These are phyloP conservation scores for Synchiropus splendidus DNA, from an alignment of 2,113 vertebrate species.

Conservation along the genomic window DNA sequence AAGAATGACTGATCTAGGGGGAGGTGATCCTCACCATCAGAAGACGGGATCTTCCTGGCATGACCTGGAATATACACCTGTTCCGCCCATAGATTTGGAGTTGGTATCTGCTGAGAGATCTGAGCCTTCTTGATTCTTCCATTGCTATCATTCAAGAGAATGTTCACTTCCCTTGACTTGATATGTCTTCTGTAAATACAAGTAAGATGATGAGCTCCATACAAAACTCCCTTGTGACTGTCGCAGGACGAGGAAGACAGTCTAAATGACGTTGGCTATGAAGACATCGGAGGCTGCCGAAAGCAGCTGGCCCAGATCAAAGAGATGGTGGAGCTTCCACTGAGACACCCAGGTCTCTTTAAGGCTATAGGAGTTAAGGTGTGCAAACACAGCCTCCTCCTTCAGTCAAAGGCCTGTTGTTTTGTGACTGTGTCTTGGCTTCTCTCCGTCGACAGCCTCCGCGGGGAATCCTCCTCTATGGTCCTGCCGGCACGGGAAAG, in stretches of 20 bases:
- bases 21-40: too few relatives aligned
- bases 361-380: conserved; percentile 96
- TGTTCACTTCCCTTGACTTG: too few relatives aligned
- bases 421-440: conserved; percentile 1
- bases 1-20: too few relatives aligned
- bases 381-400: not conserved
- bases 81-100: too few relatives aligned
- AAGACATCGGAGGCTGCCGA: conserved; percentile 93
- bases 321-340: conserved; percentile 91
- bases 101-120: too few relatives aligned
- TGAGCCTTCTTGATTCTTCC: too few relatives aligned
- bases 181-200: too few relatives aligned
- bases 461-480: conserved; percentile 91
- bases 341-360: conserved; percentile 88
- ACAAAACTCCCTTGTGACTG: too few relatives aligned
- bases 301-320: conserved; percentile 93
- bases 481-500: conserved; percentile 96
- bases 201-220: too few relatives aligned
- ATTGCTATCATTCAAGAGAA: too few relatives aligned
- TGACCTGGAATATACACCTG: too few relatives aligned
- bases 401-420: not conserved
- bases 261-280: conserved; percentile 94
- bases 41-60: too few relatives aligned
- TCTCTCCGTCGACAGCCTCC: conserved; percentile 81
- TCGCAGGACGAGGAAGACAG: conserved; percentile 93